A percentile compares a stretch with the other conserved stretches of the same genome.
Conservation (phyloP, 2,888 invertebrate species). For the Drosophila incognita region DNA sequence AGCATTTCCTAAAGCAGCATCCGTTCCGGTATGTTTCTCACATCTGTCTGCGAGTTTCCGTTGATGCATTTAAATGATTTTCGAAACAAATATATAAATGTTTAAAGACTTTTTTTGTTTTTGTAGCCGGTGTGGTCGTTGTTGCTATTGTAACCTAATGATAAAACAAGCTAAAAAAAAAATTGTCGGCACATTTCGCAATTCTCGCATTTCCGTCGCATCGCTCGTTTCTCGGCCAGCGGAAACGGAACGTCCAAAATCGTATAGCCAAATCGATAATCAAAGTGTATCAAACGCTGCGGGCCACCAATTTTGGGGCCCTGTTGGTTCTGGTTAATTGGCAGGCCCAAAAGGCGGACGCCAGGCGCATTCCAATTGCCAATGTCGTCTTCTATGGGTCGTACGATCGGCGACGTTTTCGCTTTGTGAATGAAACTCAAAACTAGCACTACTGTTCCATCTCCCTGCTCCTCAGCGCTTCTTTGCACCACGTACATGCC, state of each 20-base stretch:
- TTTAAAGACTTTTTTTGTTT: constrained; percentile 9
- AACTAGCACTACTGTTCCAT: constrained; percentile 4
- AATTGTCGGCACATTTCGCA: constrained; percentile 40
- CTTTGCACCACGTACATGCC: neutral
- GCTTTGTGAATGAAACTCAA: constrained; percentile 60
- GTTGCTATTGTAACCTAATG: constrained; percentile 29
- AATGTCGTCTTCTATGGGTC: neutral
- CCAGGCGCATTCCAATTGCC: constrained; percentile 48
- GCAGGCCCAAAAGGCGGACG: constrained; percentile 42
- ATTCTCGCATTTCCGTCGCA: constrained; percentile 49
- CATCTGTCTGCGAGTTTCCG: constrained; percentile 45
- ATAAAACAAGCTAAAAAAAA: constrained; percentile 33
- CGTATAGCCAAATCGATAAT: constrained; percentile 30
- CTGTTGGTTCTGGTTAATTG: constrained; percentile 40
- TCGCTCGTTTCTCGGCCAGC: constrained; percentile 59
- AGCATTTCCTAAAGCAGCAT: constrained; percentile 45
- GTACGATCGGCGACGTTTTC: constrained; percentile 25
- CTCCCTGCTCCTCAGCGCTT: neutral
- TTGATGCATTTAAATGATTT: constrained; percentile 30
- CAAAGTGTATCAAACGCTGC: constrained; percentile 77
- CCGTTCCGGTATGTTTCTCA: constrained; percentile 48
- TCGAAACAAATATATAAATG: constrained; percentile 18
- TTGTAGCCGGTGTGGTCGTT: constrained; percentile 5
- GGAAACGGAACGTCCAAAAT: constrained; percentile 58
- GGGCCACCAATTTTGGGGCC: constrained; percentile 53